These are phyloP conservation scores for Cephus nigrinus DNA, from an alignment of 2,888 invertebrate species.

Conservation along the genomic window DNA sequence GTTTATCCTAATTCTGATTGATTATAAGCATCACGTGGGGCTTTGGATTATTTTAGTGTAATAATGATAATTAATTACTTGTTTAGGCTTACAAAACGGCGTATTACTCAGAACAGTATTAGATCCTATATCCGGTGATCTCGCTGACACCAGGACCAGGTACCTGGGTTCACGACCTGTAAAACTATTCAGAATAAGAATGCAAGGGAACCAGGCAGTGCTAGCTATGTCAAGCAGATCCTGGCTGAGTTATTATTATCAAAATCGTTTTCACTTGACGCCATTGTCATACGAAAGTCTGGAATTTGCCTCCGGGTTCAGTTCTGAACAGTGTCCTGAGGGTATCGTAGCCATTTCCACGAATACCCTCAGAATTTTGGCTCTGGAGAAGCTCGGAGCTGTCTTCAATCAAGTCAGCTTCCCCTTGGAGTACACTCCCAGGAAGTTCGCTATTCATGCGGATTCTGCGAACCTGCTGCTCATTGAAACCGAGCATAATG, in stretches of 20 bases:
- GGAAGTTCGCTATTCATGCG: conserved; percentile 92
- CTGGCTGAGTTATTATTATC: conserved; percentile 98
- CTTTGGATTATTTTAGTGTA: neutral
- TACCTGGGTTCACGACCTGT: conserved; percentile 97
- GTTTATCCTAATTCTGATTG: neutral
- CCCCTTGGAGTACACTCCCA: conserved; percentile 94
- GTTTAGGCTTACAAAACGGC: conserved; percentile 87
- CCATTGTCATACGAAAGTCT: conserved; percentile 96
- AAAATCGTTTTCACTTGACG: conserved; percentile 94
- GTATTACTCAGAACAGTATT: conserved; percentile 92
- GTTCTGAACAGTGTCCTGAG: conserved; percentile 97
- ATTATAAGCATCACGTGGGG: neutral
- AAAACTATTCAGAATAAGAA: conserved; percentile 93
- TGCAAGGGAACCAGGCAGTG: conserved; percentile 97
- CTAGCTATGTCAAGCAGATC: conserved; percentile 97
- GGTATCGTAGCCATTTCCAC: conserved; percentile 99
- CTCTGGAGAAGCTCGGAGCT: conserved; percentile 96
- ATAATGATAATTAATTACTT: conserved; percentile 7
- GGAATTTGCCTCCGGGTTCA: conserved; percentile 97
- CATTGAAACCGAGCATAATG: conserved; percentile 97
- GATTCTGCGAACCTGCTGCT: conserved; percentile 91
- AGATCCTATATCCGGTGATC: conserved; percentile 95
- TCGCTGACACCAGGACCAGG: conserved; percentile 96
- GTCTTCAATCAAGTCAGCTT: conserved; percentile 97
- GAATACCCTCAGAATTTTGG: conserved; percentile 96